Conservation (phyloP, 2,113 vertebrate genomes). For the Corythaeola cristata region DNA sequence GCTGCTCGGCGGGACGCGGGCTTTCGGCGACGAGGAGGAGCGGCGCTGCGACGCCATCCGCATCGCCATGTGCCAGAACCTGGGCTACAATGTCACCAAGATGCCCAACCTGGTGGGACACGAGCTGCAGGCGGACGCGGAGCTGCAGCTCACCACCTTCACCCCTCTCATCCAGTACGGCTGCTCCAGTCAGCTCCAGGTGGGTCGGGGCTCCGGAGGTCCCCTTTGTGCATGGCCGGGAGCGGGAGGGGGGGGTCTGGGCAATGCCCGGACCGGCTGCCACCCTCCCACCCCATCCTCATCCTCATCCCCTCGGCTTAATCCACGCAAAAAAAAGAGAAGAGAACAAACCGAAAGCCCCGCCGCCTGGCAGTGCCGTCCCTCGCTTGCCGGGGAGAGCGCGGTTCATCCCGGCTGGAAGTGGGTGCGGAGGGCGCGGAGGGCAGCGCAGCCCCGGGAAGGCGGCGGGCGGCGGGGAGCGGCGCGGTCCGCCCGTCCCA, state of each 20-base stretch:
- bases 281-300: background rate
- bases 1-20: constrained; percentile 35
- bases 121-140: constrained; percentile 94
- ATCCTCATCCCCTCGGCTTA: background rate
- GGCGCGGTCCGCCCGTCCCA: background rate
- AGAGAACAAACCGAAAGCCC: background rate
- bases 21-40: constrained; percentile 92
- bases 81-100: constrained; percentile 98
- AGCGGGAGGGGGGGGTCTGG: background rate
- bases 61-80: constrained; percentile 97
- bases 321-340: too few relatives aligned
- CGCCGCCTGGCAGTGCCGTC: background rate
- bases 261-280: background rate
- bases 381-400: background rate
- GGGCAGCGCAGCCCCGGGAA: background rate
- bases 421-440: background rate
- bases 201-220: constrained; percentile 55
- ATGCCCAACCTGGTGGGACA: constrained; percentile 98
- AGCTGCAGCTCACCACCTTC: constrained; percentile 96
- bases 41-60: constrained; percentile 95
- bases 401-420: background rate
- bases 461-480: background rate
- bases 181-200: constrained; percentile 97
- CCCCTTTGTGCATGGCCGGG: background rate
- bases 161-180: constrained; percentile 98